Percentiles rank a stretch among this genome's conserved stretches.
phyloP scores from a whole-genome alignment of 1,140 invertebrate species.

The Dendroctonus ponderosae region DNA sequence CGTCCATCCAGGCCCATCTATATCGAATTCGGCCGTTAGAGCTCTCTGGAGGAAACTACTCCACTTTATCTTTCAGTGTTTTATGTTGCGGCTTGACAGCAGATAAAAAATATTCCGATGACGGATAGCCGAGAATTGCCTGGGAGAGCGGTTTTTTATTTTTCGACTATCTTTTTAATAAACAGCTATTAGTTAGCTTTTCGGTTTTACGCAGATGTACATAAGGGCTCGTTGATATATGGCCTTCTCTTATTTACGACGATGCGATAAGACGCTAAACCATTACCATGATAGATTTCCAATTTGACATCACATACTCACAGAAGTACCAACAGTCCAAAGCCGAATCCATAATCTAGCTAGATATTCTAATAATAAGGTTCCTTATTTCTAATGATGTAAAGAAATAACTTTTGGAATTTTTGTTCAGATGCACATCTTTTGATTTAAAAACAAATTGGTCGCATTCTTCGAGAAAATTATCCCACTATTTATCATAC shows the following conservation, averaged over 20 bases:
- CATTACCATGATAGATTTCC: constrained; percentile 1
- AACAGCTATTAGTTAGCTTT: constrained; percentile 46
- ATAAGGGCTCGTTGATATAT: constrained; percentile 39
- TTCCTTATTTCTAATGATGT: too few species aligned
- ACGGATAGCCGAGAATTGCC: constrained; percentile 43
- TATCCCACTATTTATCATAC: too few species aligned
- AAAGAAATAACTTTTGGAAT: too few species aligned
- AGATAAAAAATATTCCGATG: constrained; percentile 48
- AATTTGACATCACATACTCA: too few species aligned
- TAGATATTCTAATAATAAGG: too few species aligned
- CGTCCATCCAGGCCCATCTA: constrained; percentile 40
- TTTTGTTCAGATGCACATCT: too few species aligned
- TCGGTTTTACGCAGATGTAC: constrained; percentile 34
- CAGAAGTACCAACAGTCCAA: too few species aligned
- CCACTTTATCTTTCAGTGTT: constrained; percentile 46
- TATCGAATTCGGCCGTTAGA: constrained; percentile 42
- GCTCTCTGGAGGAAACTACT: constrained; percentile 47
- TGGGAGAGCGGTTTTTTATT: constrained; percentile 43
- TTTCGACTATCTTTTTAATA: constrained; percentile 45
- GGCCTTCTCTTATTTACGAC: constrained; percentile 13
- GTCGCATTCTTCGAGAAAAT: too few species aligned
- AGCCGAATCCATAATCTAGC: too few species aligned
- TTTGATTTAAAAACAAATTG: too few species aligned
- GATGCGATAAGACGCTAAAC: constrained; percentile 8
- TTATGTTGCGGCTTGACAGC: constrained; percentile 46